Base-by-base conservation (phyloP, 1,140 invertebrate genomes). In the Bicyclus anynana region DNA sequence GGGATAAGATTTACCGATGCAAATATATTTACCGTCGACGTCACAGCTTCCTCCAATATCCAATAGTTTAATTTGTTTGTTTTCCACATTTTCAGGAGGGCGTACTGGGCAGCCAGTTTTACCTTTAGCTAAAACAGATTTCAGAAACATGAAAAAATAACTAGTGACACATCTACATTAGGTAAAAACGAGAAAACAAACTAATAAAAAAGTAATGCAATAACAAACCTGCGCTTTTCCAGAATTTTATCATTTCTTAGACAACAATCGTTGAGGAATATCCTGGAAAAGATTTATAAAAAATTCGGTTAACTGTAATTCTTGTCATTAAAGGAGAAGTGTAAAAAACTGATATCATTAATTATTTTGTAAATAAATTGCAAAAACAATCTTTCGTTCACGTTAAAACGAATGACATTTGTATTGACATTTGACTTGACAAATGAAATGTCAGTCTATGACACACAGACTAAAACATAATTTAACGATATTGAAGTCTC, bases 161-260 rank as follows among this genome's bases (percentile, higher is more conserved):
- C 17, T 42, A 16, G 2, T 16, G 10, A 17, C 7, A 20, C 10
- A 44, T 44, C 18, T 44, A 44, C 4, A 33, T 4, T 33, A 23
- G 23, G 7, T 13, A 27, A n/a, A 2, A 13, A 27, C 6, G 16
- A 27, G 6, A 48, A 6, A 33, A 7, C 3, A 12, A 1, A 1
- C 10, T 6, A 33, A 10, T 10, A 12, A 27, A 27, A 7, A 27
- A 27, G 5, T 13, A 13, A 5, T 51, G 20, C 26, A 16, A 42
- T 20, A 40, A 60, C 52, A 48, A 54, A 88, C 85, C 85, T 77
- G 85, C 83, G 65, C 83, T 88, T 74, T 88, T 88, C 85, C 85
- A 88, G 65, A 88, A 88, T 69, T 88, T 88, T 48, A 88, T 86
- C 85, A 88, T 73, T 37, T 80, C 26, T 35, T 50, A 61, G 12